Percentiles rank a stretch among this genome's conserved stretches.
Evolutionary conservation across 1,140 invertebrate genomes (phyloP).

Genomic region (Harlomillsia oculata): DNA sequence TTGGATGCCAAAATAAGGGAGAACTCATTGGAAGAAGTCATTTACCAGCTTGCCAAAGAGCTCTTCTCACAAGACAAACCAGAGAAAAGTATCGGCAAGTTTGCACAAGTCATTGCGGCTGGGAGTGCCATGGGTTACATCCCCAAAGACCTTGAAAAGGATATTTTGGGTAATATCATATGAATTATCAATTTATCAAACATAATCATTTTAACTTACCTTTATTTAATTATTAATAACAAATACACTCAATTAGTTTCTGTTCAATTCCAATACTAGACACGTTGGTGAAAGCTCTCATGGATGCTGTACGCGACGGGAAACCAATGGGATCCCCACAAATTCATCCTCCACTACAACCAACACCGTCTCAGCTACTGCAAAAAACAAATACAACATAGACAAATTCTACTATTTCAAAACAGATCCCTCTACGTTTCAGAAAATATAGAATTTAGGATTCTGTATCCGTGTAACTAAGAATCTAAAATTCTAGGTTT

Average conservation of each 20-base stretch:
- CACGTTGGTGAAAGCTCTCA: slow-evolving; percentile 57
- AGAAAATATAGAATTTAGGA: too few relatives aligned
- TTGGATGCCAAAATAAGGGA: slow-evolving; percentile 59
- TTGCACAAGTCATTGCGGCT: slow-evolving; percentile 58
- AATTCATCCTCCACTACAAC: slow-evolving; percentile 2
- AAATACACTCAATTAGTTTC: not conserved
- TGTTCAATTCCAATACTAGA: slow-evolving; percentile 41
- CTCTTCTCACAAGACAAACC: slow-evolving; percentile 49
- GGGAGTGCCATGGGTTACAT: slow-evolving; percentile 58
- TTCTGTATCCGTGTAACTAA: too few relatives aligned
- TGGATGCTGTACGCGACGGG: slow-evolving; percentile 59
- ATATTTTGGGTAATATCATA: slow-evolving; percentile 51
- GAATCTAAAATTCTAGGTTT: too few relatives aligned
- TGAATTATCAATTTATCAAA: not conserved
- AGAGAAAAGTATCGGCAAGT: slow-evolving; percentile 51
- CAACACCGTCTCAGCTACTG: not conserved
- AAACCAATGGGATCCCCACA: slow-evolving; percentile 37
- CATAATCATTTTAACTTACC: not conserved
- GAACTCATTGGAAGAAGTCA: slow-evolving; percentile 61
- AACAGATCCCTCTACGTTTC: too few relatives aligned
- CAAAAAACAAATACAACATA: too few relatives aligned
- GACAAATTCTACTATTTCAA: too few relatives aligned
- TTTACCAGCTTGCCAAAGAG: slow-evolving; percentile 63
- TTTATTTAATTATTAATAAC: not conserved
- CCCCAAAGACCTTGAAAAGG: slow-evolving; percentile 57